phyloP scores from a whole-genome alignment of 2,888 invertebrate species.

The Drosophila lutescens region DNA sequence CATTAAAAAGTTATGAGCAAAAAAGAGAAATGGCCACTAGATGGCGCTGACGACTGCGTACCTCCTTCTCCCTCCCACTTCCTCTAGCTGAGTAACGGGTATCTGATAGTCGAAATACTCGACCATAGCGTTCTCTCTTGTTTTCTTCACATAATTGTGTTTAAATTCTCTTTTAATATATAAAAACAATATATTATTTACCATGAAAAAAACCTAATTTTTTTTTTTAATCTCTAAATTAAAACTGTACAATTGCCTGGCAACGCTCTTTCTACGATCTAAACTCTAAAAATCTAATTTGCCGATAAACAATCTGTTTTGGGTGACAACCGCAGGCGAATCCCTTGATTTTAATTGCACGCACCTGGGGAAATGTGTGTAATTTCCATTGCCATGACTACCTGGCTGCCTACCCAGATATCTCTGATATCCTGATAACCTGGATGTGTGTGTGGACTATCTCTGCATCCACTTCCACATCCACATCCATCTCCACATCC shows the following conservation, averaged over 20 bases:
- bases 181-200: too few species aligned
- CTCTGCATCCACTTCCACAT: not conserved
- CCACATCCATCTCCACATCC: not conserved
- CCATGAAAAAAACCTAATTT: too few species aligned
- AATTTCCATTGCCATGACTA: slow-evolving; percentile 1
- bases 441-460: slow-evolving; percentile 18
- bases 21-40: too few species aligned
- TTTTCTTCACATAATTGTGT: too few species aligned
- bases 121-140: too few species aligned
- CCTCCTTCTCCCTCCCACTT: too few species aligned
- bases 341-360: slow-evolving; percentile 2
- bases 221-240: too few species aligned
- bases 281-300: not conserved
- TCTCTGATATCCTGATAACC: not conserved
- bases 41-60: too few species aligned
- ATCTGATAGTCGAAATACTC: too few species aligned
- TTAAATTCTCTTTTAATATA: too few species aligned
- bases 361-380: not conserved
- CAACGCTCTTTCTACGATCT: not conserved
- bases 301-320: not conserved
- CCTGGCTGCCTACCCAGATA: not conserved
- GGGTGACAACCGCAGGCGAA: not conserved
- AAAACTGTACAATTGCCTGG: not conserved
- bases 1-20: too few species aligned
- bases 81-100: too few species aligned